A percentile compares a stretch with the other conserved stretches of the same genome.
phyloP scores from a whole-genome alignment of 2,888 invertebrate species.

The Lasioglossum leucozonium region DNA sequence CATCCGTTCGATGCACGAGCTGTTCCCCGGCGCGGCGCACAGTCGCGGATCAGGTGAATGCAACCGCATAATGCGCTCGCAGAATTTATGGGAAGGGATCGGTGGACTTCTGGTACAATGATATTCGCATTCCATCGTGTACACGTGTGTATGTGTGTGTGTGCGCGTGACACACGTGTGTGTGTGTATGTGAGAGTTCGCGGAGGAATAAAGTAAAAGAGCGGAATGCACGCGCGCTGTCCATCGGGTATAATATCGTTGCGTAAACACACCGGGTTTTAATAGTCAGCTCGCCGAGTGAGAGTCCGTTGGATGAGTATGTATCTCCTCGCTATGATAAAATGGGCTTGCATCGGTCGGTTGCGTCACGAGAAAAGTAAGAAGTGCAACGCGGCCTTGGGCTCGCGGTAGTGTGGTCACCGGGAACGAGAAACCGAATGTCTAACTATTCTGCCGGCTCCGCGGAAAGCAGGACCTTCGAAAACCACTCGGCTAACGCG shows the following conservation, averaged over 20 bases:
- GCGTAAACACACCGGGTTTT: conserved; percentile 53
- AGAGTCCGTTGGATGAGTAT: conserved; percentile 48
- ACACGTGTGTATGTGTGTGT: not conserved
- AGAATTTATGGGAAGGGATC: conserved; percentile 57
- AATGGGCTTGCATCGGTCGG: conserved; percentile 26
- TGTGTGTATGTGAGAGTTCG: not conserved
- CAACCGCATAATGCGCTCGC: conserved; percentile 46
- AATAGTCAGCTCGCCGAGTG: conserved; percentile 35
- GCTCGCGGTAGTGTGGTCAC: conserved; percentile 32
- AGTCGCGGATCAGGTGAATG: conserved; percentile 46
- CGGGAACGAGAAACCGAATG: conserved; percentile 22
- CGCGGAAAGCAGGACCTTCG: not conserved
- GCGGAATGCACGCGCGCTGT: conserved; percentile 24
- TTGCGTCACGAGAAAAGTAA: conserved; percentile 55
- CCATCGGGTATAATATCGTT: conserved; percentile 36
- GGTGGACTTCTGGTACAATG: conserved; percentile 53
- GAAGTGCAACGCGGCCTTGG: conserved; percentile 44
- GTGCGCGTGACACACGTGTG: not conserved
- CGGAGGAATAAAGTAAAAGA: conserved; percentile 43
- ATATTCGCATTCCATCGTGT: conserved; percentile 65
- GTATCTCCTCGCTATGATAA: conserved; percentile 51
- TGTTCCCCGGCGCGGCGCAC: conserved; percentile 18
- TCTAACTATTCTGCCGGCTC: not conserved
- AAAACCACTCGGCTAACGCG: not conserved
- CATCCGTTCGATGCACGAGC: not conserved